phyloP scores from a whole-genome alignment of 2,797 vertebrate species.

The Amblyraja radiata region DNA sequence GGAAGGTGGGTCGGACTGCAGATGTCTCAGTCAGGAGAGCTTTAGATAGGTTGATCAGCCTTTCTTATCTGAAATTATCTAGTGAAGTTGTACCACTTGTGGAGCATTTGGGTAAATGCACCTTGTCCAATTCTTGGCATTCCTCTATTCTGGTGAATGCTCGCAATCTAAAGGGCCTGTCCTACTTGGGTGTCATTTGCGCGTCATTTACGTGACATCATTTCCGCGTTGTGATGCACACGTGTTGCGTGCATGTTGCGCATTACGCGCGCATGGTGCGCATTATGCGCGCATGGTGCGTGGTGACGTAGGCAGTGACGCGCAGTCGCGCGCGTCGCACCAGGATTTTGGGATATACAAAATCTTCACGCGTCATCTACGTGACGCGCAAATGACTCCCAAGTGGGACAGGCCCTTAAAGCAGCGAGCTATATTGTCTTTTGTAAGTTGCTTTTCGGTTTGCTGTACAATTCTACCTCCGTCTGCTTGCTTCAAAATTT shows the following conservation, averaged over 20 bases:
- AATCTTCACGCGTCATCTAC: too few species aligned
- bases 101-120: not conserved
- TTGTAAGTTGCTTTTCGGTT: not conserved
- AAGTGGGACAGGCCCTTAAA: not conserved
- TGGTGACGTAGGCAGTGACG: too few species aligned
- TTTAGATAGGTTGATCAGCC: not conserved
- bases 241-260: too few species aligned
- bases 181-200: too few species aligned
- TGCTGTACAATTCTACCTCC: not conserved
- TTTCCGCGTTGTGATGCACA: too few species aligned
- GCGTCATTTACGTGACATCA: too few species aligned
- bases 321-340: too few species aligned
- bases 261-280: too few species aligned
- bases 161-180: not conserved
- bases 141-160: not conserved
- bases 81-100: not conserved
- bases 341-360: too few species aligned
- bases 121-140: not conserved
- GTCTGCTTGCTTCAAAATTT: not conserved
- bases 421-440: not conserved
- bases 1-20: not conserved
- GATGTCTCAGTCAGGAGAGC: not conserved
- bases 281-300: too few species aligned
- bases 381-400: too few species aligned
- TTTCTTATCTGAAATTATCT: conserved; percentile 6